Percentiles rank a stretch among this genome's conserved stretches.
These are phyloP conservation scores for Gymnoscopelus microlampas DNA, from an alignment of 2,797 vertebrate species.

Conservation along the genomic window DNA sequence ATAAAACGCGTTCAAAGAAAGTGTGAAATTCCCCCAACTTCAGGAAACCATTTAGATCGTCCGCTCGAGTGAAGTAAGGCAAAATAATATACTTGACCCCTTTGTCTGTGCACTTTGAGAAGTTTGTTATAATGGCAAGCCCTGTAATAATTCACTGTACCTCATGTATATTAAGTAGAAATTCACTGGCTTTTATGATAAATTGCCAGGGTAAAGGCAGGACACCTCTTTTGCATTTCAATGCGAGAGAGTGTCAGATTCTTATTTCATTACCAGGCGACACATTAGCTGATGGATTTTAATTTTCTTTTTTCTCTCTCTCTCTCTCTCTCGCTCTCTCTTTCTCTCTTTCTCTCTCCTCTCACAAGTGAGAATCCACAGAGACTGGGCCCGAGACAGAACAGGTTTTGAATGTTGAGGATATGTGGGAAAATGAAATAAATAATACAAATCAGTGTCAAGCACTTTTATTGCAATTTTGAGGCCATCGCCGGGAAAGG, in stretches of 20 bases:
- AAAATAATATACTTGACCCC: slow-evolving; percentile 90
- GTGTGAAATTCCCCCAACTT: slow-evolving; percentile 80
- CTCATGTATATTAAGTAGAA: slow-evolving; percentile 97
- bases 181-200: slow-evolving; percentile 90
- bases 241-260: slow-evolving; percentile 92
- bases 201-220: slow-evolving; percentile 91
- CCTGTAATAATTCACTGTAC: slow-evolving; percentile 91
- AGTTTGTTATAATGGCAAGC: slow-evolving; percentile 87
- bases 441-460: slow-evolving; percentile 79
- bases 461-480: slow-evolving; percentile 72
- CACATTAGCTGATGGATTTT: slow-evolving; percentile 95
- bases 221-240: slow-evolving; percentile 98
- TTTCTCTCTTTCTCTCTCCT: background rate
- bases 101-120: slow-evolving; percentile 88
- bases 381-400: slow-evolving; percentile 78
- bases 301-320: slow-evolving; percentile 86
- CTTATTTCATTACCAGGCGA: slow-evolving; percentile 93
- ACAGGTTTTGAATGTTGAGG: slow-evolving; percentile 57
- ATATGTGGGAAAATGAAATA: slow-evolving; percentile 70
- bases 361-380: slow-evolving; percentile 75
- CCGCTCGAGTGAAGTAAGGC: slow-evolving; percentile 79
- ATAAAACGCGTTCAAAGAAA: slow-evolving; percentile 81
- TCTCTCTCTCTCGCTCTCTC: slow-evolving; percentile 24
- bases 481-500: slow-evolving; percentile 61
- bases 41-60: slow-evolving; percentile 83